These are phyloP conservation scores for Reticulitermes lucifugus DNA, from an alignment of 2,888 invertebrate species.

Conservation along the genomic window DNA sequence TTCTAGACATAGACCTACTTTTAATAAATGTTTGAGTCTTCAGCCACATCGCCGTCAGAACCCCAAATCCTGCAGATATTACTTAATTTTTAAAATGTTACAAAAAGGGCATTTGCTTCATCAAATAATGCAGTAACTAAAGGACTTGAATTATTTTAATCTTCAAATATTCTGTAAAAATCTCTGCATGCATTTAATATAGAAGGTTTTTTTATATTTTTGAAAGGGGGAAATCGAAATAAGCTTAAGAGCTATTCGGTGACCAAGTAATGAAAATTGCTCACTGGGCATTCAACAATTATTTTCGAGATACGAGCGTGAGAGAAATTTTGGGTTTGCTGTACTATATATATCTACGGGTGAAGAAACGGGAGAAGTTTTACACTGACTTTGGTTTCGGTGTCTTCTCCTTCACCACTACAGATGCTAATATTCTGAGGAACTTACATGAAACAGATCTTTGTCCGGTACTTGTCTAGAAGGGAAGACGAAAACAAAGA, in stretches of 20 bases:
- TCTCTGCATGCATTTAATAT: too few relatives aligned
- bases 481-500: slow-evolving; percentile 38
- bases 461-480: not conserved
- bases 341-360: not conserved
- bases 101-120: too few relatives aligned
- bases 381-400: not conserved
- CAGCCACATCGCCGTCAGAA: too few relatives aligned
- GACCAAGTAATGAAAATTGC: slow-evolving; percentile 34
- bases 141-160: too few relatives aligned
- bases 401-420: not conserved
- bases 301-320: not conserved
- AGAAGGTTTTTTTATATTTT: not conserved
- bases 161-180: too few relatives aligned
- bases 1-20: too few relatives aligned
- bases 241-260: not conserved
- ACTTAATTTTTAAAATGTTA: too few relatives aligned
- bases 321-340: not conserved
- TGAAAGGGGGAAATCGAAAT: not conserved
- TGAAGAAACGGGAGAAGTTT: not conserved
- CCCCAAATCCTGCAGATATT: too few relatives aligned
- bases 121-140: too few relatives aligned
- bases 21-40: too few relatives aligned
- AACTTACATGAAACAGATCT: not conserved
- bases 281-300: slow-evolving; percentile 14
- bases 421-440: not conserved